Conservation (phyloP, 2,113 vertebrate genomes). For the Callocephalon fimbriatum region DNA sequence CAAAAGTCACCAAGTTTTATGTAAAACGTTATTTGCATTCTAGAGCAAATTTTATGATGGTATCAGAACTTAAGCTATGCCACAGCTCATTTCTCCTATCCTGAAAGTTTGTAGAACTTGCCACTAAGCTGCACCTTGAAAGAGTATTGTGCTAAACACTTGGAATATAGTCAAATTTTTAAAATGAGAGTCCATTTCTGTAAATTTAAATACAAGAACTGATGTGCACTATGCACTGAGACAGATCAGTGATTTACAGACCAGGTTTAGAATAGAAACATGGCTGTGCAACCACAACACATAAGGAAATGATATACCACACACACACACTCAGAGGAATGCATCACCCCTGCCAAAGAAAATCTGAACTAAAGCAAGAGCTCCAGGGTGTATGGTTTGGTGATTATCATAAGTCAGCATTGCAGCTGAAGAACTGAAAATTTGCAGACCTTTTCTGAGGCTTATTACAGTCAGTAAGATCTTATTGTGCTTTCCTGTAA, state of each 20-base stretch:
- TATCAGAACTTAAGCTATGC: conserved; percentile 27
- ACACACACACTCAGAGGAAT: neutral
- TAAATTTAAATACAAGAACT: neutral
- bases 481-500: neutral
- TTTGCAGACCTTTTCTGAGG: neutral
- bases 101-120: neutral
- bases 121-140: neutral
- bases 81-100: neutral
- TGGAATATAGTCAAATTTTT: neutral
- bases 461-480: neutral
- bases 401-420: neutral
- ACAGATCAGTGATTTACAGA: neutral
- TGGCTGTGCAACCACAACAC: neutral
- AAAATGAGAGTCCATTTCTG: neutral
- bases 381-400: neutral
- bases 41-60: conserved; percentile 12
- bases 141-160: neutral
- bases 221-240: neutral
- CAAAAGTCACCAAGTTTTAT: neutral
- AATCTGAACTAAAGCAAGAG: neutral
- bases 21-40: neutral
- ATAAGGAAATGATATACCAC: neutral
- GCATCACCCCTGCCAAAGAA: neutral
- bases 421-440: neutral
- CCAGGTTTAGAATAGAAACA: neutral